These are phyloP conservation scores for Morone saxatilis DNA, from an alignment of 2,113 vertebrate species.

Conservation along the genomic window DNA sequence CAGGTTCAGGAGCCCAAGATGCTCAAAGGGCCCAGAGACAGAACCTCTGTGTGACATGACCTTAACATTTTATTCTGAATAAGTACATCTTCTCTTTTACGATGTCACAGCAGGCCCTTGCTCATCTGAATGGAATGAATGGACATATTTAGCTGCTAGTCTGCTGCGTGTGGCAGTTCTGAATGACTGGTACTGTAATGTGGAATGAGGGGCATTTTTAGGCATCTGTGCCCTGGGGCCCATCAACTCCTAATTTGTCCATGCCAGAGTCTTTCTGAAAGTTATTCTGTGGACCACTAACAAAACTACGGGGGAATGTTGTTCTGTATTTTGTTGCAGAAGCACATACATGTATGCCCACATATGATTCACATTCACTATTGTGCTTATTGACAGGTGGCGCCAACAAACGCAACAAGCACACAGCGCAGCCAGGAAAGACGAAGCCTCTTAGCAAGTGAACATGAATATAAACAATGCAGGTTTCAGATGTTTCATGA, in stretches of 20 bases:
- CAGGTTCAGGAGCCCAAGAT: not conserved
- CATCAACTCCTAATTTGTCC: not conserved
- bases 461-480: slow-evolving; percentile 11
- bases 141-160: no score
- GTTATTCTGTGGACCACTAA: not conserved
- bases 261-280: not conserved
- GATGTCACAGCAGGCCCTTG: no score
- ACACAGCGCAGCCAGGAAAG: not conserved
- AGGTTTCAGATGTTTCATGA: slow-evolving; percentile 23
- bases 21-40: not conserved
- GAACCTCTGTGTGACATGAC: not conserved
- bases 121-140: no score
- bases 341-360: not conserved
- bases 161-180: no score
- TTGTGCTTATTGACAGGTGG: not conserved
- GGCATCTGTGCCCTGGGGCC: no score
- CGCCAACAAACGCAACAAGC: not conserved
- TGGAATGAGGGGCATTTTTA: not conserved
- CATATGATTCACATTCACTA: not conserved
- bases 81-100: slow-evolving; percentile 9
- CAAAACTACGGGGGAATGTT: not conserved
- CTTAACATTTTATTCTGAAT: slow-evolving; percentile 1
- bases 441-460: not conserved
- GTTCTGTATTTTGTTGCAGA: not conserved
- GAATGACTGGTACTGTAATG: no score